Base-by-base conservation (phyloP, 2,113 vertebrate species). In the Notothenia rossii region DNA sequence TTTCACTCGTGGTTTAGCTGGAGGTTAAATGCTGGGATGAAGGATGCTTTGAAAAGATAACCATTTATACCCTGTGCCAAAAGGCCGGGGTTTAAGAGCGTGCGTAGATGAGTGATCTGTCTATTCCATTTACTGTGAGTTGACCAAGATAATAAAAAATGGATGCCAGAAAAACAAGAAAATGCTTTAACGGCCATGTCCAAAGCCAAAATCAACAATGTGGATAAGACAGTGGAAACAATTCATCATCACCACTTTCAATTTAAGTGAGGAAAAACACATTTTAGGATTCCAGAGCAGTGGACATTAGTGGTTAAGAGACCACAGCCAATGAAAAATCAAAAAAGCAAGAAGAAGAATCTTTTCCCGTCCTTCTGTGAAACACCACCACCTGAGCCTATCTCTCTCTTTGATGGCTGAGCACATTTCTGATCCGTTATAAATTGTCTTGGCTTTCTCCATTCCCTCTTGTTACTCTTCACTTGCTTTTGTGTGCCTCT, bases 341-440 rank as follows among this genome's bases (percentile, higher is more conserved):
- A 4, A 29, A 4, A 29, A 29, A 4, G 29, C n/a, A n/a, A n/a
- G 3, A 29, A 29, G 29, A 29, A 29, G 29, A 29, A 4, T 29
- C 29, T 4, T 67, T 64, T 54, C n/a, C 10, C 33, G 2, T 74
- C 46, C 6, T 2, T 25, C 64, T 51, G 9, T 71, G 22, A 9
- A 46, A 65, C 48, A 13, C 29, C 3, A 29, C 29, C 29, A 29
- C 59, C 67, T 64, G 48, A 67, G 22, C 77, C 81, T 61, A 74
- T 81, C 76, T 70, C 22, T 61, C 10, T 1, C 70, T 78, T 50
- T 68, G 68, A 69, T 60, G 77, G 36, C 73, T 72, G 67, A 51
- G 55, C 59, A 72, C 20, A 81, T 82, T 87, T 87, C 18, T 82
- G 69, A 81, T 60, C 56, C 61, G 46, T 61, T 51, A 83, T 74